phyloP scores from a whole-genome alignment of 2,888 invertebrate genomes.

The Barypeithes pellucidus region DNA sequence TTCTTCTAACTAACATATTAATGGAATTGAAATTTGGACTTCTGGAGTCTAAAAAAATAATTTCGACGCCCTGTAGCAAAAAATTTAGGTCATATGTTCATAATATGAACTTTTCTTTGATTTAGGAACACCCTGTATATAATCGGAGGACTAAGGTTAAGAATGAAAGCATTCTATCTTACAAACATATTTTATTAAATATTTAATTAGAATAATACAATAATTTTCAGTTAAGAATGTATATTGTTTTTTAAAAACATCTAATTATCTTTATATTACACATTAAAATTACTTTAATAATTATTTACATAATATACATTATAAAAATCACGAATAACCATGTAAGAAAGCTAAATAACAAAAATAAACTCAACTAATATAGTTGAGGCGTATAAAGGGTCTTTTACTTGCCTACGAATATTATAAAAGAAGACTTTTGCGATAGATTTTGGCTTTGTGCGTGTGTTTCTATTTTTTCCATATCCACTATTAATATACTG shows the following conservation, averaged over 20 bases:
- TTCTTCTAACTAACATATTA: no score
- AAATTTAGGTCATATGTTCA: no score
- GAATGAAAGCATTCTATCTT: constrained; percentile 37
- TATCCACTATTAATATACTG: not conserved
- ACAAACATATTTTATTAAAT: constrained; percentile 62
- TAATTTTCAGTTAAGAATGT: constrained; percentile 64
- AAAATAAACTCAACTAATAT: constrained; percentile 65
- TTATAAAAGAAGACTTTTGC: not conserved
- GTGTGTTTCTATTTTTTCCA: not conserved
- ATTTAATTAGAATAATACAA: constrained; percentile 63
- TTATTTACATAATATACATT: constrained; percentile 68
- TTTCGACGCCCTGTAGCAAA: no score
- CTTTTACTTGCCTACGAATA: constrained; percentile 43
- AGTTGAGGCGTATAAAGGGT: constrained; percentile 59
- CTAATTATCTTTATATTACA: constrained; percentile 65
- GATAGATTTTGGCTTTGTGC: not conserved
- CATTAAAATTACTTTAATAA: constrained; percentile 56
- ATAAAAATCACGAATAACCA: constrained; percentile 65
- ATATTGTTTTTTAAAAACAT: constrained; percentile 66
- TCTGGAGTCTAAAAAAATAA: no score
- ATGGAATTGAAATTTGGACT: no score
- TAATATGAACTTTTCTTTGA: no score
- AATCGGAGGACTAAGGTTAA: no score
- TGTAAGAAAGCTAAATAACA: constrained; percentile 61
- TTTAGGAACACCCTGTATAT: no score